A percentile compares a stretch with the other conserved stretches of the same genome.
These are phyloP conservation scores for Atrina japonica DNA, from an alignment of 2,888 invertebrate genomes.

Conservation along the genomic window DNA sequence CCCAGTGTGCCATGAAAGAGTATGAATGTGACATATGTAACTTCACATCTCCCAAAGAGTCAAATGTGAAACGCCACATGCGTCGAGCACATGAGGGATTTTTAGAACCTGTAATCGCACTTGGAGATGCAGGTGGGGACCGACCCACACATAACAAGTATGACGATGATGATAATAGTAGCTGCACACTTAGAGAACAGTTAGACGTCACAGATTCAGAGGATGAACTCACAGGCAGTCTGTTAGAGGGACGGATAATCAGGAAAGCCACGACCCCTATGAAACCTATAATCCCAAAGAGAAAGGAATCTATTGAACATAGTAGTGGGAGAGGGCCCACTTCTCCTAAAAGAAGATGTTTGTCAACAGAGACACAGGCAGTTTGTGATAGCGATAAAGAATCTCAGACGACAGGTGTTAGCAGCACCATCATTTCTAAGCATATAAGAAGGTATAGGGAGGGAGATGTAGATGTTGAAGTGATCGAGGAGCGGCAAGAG, in stretches of 20 bases:
- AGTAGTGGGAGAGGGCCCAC: neutral
- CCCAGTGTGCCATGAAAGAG: conserved; percentile 1
- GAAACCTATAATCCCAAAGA: neutral
- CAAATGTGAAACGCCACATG: conserved; percentile 10
- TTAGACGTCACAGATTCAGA: neutral
- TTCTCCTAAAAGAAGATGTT: neutral
- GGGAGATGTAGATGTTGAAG: conserved; percentile 3
- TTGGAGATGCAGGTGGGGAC: neutral
- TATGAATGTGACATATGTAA: conserved; percentile 2
- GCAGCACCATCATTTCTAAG: neutral
- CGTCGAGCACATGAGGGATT: neutral
- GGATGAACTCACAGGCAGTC: neutral
- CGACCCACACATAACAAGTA: no score
- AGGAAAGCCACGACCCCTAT: neutral
- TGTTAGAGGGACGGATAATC: conserved; percentile 1
- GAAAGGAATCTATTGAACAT: neutral
- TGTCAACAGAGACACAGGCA: neutral
- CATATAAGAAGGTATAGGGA: neutral
- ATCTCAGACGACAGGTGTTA: neutral
- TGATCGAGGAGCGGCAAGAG: neutral
- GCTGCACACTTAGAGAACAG: neutral
- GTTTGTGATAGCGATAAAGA: neutral
- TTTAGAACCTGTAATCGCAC: neutral
- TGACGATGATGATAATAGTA: no score
- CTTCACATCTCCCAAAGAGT: conserved; percentile 9